Evolutionary conservation across 1,140 invertebrate species (phyloP).

Genomic region (Drosophila nigrodunni): DNA sequence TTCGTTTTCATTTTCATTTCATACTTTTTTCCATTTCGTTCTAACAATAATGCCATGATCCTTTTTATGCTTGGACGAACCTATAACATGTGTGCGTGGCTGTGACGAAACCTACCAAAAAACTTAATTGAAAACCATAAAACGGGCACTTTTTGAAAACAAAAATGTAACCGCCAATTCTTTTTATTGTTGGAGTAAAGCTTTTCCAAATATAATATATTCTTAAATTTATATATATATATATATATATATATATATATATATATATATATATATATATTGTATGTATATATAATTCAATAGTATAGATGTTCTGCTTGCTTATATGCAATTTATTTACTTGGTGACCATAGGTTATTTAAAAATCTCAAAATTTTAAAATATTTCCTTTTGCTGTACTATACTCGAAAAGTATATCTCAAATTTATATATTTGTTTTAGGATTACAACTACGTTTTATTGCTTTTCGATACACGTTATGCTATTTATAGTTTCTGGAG

Average conservation of each 20-base stretch:
- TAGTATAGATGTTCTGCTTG: slow-evolving; percentile 28
- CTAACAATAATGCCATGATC: slow-evolving; percentile 70
- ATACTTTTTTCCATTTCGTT: slow-evolving; percentile 19
- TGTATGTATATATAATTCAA: slow-evolving; percentile 29
- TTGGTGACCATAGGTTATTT: slow-evolving; percentile 46
- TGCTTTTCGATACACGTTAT: slow-evolving; percentile 84
- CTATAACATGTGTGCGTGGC: slow-evolving; percentile 62
- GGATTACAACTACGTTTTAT: slow-evolving; percentile 82
- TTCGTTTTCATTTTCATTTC: not conserved
- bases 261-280: slow-evolving; percentile 35
- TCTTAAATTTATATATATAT: slow-evolving; percentile 35
- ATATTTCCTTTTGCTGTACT: slow-evolving; percentile 30
- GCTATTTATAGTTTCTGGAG: slow-evolving; percentile 70
- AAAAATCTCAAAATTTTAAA: slow-evolving; percentile 50
- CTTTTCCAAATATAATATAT: slow-evolving; percentile 60
- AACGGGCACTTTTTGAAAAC: slow-evolving; percentile 59
- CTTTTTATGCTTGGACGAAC: slow-evolving; percentile 43
- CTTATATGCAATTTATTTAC: slow-evolving; percentile 44
- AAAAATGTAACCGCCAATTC: slow-evolving; percentile 49
- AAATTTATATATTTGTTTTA: slow-evolving; percentile 32
- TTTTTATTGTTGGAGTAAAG: slow-evolving; percentile 56
- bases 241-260: slow-evolving; percentile 30
- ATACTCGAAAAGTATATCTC: slow-evolving; percentile 31
- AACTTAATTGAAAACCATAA: slow-evolving; percentile 56
- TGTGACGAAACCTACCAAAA: slow-evolving; percentile 55